These are phyloP conservation scores for Orthonyx spaldingii DNA, from an alignment of 2,113 vertebrate species.

Conservation along the genomic window DNA sequence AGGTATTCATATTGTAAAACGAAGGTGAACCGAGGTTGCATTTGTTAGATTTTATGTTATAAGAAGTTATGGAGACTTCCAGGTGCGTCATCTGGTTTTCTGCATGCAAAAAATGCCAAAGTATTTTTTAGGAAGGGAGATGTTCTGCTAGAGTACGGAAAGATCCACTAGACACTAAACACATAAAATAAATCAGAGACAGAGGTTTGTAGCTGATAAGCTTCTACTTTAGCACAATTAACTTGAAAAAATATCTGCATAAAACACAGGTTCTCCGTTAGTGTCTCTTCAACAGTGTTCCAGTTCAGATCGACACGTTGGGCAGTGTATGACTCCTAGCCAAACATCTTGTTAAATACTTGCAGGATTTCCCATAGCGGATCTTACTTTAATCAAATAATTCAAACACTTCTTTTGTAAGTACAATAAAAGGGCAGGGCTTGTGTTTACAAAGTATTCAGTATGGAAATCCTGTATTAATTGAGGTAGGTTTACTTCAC, in stretches of 20 bases:
- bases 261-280: neutral
- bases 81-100: neutral
- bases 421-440: constrained; percentile 59
- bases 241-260: neutral
- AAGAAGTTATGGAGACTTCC: neutral
- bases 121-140: neutral
- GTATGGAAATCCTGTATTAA: constrained; percentile 63
- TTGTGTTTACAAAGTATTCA: constrained; percentile 60
- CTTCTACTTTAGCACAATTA: neutral
- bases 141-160: neutral
- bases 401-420: constrained; percentile 48
- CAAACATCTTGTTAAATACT: constrained; percentile 55
- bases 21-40: neutral
- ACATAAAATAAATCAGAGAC: neutral
- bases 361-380: constrained; percentile 58
- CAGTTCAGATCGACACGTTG: neutral
- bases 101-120: fast-evolving
- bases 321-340: neutral
- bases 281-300: neutral
- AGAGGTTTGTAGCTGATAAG: neutral
- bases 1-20: neutral
- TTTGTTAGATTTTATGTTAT: neutral
- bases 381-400: constrained; percentile 66
- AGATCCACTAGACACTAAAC: neutral
- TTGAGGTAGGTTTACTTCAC: constrained; percentile 17